Conservation (phyloP, 2,113 vertebrate genomes). For the Pterophyllum scalare region DNA sequence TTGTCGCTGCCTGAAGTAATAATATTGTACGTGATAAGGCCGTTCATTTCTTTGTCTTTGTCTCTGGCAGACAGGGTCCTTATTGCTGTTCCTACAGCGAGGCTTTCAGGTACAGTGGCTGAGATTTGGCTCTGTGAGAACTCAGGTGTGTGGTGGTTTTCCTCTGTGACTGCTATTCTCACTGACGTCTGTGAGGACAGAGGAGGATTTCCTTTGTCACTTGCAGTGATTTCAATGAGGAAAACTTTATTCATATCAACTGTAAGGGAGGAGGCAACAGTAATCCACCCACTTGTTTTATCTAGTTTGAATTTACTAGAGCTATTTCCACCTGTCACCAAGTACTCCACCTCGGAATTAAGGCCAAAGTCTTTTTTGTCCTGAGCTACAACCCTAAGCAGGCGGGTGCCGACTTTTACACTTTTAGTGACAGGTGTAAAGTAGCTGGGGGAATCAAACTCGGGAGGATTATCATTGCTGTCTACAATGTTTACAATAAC, state of each 20-base stretch:
- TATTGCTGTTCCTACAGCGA: constrained; percentile 85
- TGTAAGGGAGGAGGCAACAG: constrained; percentile 88
- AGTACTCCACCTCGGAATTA: constrained; percentile 93
- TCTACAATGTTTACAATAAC: constrained; percentile 94
- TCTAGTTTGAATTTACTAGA: constrained; percentile 88
- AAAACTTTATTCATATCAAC: constrained; percentile 88
- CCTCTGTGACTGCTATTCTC: constrained; percentile 91
- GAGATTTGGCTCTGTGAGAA: constrained; percentile 93
- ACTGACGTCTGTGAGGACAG: constrained; percentile 84
- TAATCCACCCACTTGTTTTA: constrained; percentile 89
- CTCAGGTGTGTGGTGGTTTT: constrained; percentile 95
- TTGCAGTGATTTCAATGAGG: constrained; percentile 86
- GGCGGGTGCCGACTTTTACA: constrained; percentile 88
- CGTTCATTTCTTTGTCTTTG: constrained; percentile 92
- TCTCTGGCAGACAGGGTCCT: constrained; percentile 91
- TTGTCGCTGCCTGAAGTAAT: constrained; percentile 90
- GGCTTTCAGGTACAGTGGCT: constrained; percentile 88
- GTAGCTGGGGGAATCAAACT: constrained; percentile 84
- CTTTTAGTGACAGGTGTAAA: constrained; percentile 96
- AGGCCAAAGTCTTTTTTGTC: constrained; percentile 95
- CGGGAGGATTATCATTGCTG: constrained; percentile 93
- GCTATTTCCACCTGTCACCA: constrained; percentile 84
- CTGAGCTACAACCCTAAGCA: constrained; percentile 87
- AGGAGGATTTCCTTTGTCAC: constrained; percentile 93
- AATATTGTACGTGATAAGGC: constrained; percentile 89